phyloP scores from a whole-genome alignment of 2,113 vertebrate species.

The Lepus americanus region DNA sequence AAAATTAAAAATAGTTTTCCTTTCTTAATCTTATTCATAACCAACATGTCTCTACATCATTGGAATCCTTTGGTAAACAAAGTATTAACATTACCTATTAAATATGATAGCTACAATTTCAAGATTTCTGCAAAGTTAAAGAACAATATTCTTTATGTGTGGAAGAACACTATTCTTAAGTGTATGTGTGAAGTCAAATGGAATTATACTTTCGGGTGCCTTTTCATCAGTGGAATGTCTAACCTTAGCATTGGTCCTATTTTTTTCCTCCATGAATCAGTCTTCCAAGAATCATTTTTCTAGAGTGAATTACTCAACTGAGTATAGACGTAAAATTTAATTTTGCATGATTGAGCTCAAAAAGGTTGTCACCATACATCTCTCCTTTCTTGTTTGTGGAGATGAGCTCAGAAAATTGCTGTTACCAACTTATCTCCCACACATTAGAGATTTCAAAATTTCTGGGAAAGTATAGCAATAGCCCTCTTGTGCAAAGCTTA shows the following conservation, averaged over 20 bases:
- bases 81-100: constrained; percentile 54
- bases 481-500: neutral
- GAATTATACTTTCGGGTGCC: neutral
- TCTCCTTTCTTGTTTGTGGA: constrained; percentile 22
- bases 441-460: constrained; percentile 14
- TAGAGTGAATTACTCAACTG: neutral
- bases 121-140: constrained; percentile 65
- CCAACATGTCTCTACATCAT: constrained; percentile 39
- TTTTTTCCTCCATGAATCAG: neutral
- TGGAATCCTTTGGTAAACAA: constrained; percentile 70
- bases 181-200: neutral
- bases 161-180: neutral
- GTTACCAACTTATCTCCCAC: neutral
- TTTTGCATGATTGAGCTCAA: neutral
- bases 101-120: constrained; percentile 52
- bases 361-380: neutral
- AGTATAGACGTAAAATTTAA: neutral
- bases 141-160: neutral
- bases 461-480: constrained; percentile 13
- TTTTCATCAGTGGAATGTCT: neutral
- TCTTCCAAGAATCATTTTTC: constrained; percentile 24
- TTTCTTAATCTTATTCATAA: constrained; percentile 64
- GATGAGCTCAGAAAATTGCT: constrained; percentile 38
- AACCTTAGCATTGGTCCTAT: neutral
- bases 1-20: constrained; percentile 65